A percentile compares a stretch with the other conserved stretches of the same genome.
These are phyloP conservation scores for Callaeas wilsoni DNA, from an alignment of 2,113 vertebrate genomes.

Conservation along the genomic window DNA sequence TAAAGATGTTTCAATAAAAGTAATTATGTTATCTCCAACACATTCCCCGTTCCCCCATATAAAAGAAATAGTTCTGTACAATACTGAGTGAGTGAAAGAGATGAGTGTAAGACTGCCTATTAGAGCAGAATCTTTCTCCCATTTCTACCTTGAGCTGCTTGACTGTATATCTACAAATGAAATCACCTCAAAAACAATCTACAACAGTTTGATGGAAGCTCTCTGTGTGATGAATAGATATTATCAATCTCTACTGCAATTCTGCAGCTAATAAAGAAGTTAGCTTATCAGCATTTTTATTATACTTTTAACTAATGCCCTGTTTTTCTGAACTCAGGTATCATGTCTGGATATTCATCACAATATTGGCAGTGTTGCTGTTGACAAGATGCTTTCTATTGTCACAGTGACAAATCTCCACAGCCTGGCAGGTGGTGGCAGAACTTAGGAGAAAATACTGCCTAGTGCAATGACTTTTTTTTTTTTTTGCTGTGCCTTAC, in stretches of 20 bases:
- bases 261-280: neutral
- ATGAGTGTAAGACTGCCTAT: neutral
- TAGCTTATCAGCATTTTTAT: neutral
- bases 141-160: neutral
- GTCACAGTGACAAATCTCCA: neutral
- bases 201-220: neutral
- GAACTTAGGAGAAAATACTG: neutral
- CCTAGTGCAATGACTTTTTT: neutral
- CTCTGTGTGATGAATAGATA: neutral
- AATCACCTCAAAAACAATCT: neutral
- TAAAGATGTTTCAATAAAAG: neutral
- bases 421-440: neutral
- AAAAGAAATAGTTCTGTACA: neutral
- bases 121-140: neutral
- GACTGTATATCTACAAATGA: neutral
- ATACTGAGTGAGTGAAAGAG: fast-evolving
- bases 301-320: neutral
- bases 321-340: neutral
- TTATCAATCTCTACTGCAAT: neutral
- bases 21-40: neutral
- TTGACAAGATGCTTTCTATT: neutral
- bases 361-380: neutral
- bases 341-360: neutral
- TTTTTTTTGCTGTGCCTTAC: neutral
- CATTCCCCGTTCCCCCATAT: neutral